Conservation (phyloP, 30 jellyfish, hydroid and myxozoan species). For the Aurelia sp. region DNA sequence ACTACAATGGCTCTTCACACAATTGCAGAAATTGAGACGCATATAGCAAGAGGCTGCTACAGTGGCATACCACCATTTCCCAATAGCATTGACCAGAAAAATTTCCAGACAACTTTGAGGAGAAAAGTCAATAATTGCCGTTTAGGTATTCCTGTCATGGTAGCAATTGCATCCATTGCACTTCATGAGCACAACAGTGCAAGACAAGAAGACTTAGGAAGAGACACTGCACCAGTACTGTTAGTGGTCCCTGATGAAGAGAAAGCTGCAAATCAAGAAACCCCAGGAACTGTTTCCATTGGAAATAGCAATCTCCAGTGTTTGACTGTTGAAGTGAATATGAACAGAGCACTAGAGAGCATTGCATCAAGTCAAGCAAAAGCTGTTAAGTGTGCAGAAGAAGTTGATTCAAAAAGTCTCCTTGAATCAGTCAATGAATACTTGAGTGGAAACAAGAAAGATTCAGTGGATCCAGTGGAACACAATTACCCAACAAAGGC, state of each 20-base stretch:
- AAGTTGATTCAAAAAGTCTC: slow-evolving; percentile 37
- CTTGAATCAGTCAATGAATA: slow-evolving; percentile 41
- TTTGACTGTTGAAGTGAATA: slow-evolving; percentile 66
- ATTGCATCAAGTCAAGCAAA: slow-evolving; percentile 72
- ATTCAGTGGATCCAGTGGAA: slow-evolving; percentile 37
- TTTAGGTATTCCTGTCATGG: slow-evolving; percentile 86
- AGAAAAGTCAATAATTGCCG: slow-evolving; percentile 88
- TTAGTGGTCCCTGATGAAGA: slow-evolving; percentile 78
- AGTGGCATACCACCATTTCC: slow-evolving; percentile 92
- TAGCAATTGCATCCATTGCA: slow-evolving; percentile 89
- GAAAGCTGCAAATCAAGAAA: slow-evolving; percentile 31
- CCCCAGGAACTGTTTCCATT: slow-evolving; percentile 12
- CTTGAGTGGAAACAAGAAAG: slow-evolving; percentile 5
- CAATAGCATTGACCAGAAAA: slow-evolving; percentile 72
- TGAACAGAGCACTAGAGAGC: slow-evolving; percentile 73
- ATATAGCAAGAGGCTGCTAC: slow-evolving; percentile 79
- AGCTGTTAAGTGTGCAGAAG: slow-evolving; percentile 66
- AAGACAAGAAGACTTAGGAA: slow-evolving; percentile 73
- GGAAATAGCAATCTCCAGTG: slow-evolving; percentile 54
- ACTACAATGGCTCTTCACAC: slow-evolving; percentile 61
- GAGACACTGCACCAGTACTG: slow-evolving; percentile 78
- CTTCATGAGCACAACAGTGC: slow-evolving; percentile 88
- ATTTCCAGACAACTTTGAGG: slow-evolving; percentile 76
- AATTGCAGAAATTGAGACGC: slow-evolving; percentile 83
- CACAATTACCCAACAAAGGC: slow-evolving; percentile 39